Percentiles rank a stretch among this genome's conserved stretches.
These are phyloP conservation scores for Nycticebus coucang DNA, from an alignment of 2,113 vertebrate genomes.

Conservation along the genomic window DNA sequence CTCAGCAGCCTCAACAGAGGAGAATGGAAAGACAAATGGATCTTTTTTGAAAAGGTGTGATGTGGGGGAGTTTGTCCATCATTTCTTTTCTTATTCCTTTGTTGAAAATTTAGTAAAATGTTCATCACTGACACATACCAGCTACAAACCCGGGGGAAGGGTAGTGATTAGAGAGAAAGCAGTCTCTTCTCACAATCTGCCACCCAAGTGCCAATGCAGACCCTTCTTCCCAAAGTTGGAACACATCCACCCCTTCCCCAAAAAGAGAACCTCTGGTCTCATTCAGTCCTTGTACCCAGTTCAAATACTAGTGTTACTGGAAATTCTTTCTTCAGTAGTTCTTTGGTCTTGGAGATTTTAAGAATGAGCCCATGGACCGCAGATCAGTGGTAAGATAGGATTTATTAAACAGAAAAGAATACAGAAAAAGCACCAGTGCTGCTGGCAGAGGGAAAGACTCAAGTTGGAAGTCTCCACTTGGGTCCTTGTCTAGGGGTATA, in stretches of 20 bases:
- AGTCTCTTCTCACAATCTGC: background rate
- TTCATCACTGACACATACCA: background rate
- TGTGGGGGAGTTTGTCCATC: background rate
- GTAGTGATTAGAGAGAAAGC: background rate
- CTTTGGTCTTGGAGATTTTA: too few relatives aligned
- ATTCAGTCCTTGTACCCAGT: background rate
- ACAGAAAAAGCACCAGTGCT: too few relatives aligned
- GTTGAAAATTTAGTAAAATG: background rate
- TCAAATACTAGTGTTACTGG: background rate
- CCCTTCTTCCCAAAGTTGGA: background rate
- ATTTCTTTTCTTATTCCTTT: background rate
- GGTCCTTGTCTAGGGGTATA: too few relatives aligned
- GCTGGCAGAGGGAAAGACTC: too few relatives aligned
- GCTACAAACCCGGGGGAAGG: background rate
- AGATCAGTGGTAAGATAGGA: too few relatives aligned
- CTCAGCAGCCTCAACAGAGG: background rate
- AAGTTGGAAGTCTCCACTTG: too few relatives aligned
- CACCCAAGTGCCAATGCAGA: rapidly evolving
- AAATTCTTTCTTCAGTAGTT: too few relatives aligned
- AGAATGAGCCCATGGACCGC: too few relatives aligned
- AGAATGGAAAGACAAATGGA: background rate
- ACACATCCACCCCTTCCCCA: background rate
- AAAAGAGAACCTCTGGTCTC: background rate
- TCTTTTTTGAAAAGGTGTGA: background rate
- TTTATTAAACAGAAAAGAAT: too few relatives aligned